Evolutionary conservation across 2,797 vertebrate genomes (phyloP).

Genomic region (Rachycentron canadum): DNA sequence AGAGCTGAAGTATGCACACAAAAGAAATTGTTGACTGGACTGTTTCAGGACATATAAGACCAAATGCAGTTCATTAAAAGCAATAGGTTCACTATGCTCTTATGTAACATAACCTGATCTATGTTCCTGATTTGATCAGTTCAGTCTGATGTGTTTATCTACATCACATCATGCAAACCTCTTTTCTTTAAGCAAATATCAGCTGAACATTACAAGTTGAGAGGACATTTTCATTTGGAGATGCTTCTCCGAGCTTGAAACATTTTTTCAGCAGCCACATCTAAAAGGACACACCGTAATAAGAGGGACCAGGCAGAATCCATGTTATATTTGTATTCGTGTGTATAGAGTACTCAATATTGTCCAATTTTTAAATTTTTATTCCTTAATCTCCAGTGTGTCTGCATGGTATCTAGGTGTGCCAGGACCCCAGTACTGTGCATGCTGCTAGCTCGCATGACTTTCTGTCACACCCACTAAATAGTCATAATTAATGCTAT

Average conservation of each 20-base stretch:
- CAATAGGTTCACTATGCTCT: conserved; percentile 6
- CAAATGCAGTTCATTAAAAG: background rate
- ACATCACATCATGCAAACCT: background rate
- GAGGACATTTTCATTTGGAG: conserved; percentile 50
- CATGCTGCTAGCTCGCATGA: background rate
- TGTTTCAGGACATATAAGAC: conserved; percentile 22
- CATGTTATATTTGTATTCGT: conserved; percentile 9
- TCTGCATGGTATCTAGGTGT: background rate
- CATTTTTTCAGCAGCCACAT: conserved; percentile 11
- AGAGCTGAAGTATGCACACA: conserved; percentile 72
- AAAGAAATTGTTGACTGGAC: conserved; percentile 46
- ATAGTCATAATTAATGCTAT: conserved; percentile 16
- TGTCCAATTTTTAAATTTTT: background rate
- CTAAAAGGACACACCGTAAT: conserved; percentile 27
- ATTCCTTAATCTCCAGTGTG: background rate
- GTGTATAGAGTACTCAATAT: background rate
- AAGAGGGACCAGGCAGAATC: conserved; percentile 19
- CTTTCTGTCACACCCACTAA: conserved; percentile 46
- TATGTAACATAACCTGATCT: conserved; percentile 13
- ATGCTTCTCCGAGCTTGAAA: conserved; percentile 22
- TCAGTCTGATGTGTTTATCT: background rate
- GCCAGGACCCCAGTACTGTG: conserved; percentile 7
- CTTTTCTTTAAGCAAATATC: conserved; percentile 3
- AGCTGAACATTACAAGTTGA: conserved; percentile 13
- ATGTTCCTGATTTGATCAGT: conserved; percentile 3